These are phyloP conservation scores for Notothenia coriiceps DNA, from an alignment of 2,113 vertebrate species.

Conservation along the genomic window DNA sequence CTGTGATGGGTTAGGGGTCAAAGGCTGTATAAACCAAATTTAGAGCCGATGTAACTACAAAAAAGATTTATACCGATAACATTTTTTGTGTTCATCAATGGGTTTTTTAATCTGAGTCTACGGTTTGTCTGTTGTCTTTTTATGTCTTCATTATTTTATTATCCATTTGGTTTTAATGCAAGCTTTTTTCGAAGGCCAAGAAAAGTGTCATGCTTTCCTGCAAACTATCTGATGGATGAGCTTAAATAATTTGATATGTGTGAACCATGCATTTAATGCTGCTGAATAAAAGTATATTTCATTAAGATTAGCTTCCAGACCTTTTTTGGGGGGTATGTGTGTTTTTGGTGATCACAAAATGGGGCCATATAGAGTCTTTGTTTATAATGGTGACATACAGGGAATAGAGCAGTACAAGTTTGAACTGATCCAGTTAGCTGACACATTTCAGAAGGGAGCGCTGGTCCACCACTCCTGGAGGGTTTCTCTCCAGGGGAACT, in stretches of 20 bases:
- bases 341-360: not conserved
- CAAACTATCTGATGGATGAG: not conserved
- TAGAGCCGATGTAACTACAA: no score
- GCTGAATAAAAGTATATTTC: slow-evolving; percentile 15
- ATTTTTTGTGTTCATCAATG: no score
- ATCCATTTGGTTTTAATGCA: not conserved
- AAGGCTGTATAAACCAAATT: no score
- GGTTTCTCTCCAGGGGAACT: slow-evolving; percentile 65
- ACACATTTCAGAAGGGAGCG: slow-evolving; percentile 27
- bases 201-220: not conserved
- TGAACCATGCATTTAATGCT: not conserved
- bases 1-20: no score
- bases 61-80: no score
- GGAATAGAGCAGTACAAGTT: not conserved
- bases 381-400: not conserved
- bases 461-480: slow-evolving; percentile 33
- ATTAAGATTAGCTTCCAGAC: not conserved
- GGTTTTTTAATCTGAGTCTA: no score
- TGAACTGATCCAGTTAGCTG: not conserved
- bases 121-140: no score
- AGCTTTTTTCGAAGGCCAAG: not conserved
- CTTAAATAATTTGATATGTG: not conserved
- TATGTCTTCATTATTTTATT: not conserved
- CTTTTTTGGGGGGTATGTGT: not conserved
- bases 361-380: not conserved